Evolutionary conservation across 2,113 vertebrate species (phyloP), one percentile per base, ranked within the genome.

Genomic region (Phoxinus phoxinus): DNA sequence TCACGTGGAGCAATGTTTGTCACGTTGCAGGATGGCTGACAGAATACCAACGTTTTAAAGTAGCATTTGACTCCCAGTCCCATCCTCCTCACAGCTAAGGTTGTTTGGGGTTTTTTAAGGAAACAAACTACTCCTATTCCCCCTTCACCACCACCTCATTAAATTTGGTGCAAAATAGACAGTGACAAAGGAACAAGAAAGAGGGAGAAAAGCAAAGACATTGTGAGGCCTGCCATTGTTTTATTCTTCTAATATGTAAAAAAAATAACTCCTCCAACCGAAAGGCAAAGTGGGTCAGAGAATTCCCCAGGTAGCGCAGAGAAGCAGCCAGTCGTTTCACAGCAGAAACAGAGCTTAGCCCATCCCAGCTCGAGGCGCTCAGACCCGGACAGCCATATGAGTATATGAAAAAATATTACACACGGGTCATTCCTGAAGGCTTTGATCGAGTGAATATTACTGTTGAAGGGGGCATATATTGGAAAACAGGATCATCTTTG

Each of bases 261-360:
- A 44, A n/a, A 95, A 95, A 95, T 94, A 94, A 93, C 92, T 93
- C 89, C 92, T 93, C 89, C 89, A 87, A 86, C 91, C 86, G 84
- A 91, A 91, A 91, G 30, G 90, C 93, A 92, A 95, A 95, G 87
- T 95, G 92, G 95, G 95, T 95, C 94, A 95, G 90, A 92, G 90
- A 92, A 93, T 93, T 94, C 94, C 93, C 94, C 92, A 69, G 87
- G 90, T 72, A 51, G 19, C 32, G 21, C 56, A 9, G 79, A 86
- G 79, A 86, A 41, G 61, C 76, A 89, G 91, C 86, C 87, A 87
- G 87, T 88, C 80, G 86, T 84, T 89, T 90, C 86, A 85, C 78
- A 84, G 83, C 88, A 87, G 85, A 89, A 41, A 41, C 91, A 91
- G 87, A 83, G 88, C 89, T 86, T 88, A 87, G 76, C 85, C 79